Percentiles rank a stretch among this genome's conserved stretches.
Conservation (phyloP, 2,797 vertebrate genomes). For the Sternarchorhynchus goeldii region DNA sequence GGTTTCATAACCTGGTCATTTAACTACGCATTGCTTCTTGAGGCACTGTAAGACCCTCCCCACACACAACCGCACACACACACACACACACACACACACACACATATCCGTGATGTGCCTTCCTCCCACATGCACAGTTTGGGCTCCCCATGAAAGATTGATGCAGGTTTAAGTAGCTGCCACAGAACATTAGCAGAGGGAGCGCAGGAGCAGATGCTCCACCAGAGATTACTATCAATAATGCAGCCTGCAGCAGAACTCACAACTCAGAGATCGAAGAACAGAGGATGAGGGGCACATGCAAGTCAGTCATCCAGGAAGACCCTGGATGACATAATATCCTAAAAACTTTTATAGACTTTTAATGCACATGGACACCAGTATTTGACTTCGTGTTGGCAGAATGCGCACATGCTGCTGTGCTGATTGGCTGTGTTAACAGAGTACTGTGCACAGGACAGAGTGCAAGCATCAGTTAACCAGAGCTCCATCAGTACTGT, state of each 20-base stretch:
- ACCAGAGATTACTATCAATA: slow-evolving; percentile 79
- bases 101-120: slow-evolving; percentile 39
- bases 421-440: slow-evolving; percentile 25
- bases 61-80: slow-evolving; percentile 32
- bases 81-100: slow-evolving; percentile 29
- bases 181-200: slow-evolving; percentile 74
- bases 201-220: slow-evolving; percentile 72
- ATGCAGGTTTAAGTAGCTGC: slow-evolving; percentile 80
- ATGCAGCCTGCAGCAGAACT: slow-evolving; percentile 71
- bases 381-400: slow-evolving; percentile 43
- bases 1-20: slow-evolving; percentile 31
- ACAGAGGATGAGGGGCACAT: slow-evolving; percentile 20
- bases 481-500: slow-evolving; percentile 6
- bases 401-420: slow-evolving; percentile 46
- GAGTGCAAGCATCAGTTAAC: background rate
- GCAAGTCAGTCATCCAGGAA: slow-evolving; percentile 29
- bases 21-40: slow-evolving; percentile 21
- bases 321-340: slow-evolving; percentile 35
- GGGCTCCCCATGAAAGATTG: slow-evolving; percentile 76
- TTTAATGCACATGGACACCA: slow-evolving; percentile 7
- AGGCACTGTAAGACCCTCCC: background rate
- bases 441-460: slow-evolving; percentile 18
- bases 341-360: slow-evolving; percentile 10
- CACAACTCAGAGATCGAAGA: slow-evolving; percentile 43
- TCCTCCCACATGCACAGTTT: slow-evolving; percentile 56